These are phyloP conservation scores for Arrhopalites spinosus DNA, from an alignment of 2,888 invertebrate species.

Conservation along the genomic window DNA sequence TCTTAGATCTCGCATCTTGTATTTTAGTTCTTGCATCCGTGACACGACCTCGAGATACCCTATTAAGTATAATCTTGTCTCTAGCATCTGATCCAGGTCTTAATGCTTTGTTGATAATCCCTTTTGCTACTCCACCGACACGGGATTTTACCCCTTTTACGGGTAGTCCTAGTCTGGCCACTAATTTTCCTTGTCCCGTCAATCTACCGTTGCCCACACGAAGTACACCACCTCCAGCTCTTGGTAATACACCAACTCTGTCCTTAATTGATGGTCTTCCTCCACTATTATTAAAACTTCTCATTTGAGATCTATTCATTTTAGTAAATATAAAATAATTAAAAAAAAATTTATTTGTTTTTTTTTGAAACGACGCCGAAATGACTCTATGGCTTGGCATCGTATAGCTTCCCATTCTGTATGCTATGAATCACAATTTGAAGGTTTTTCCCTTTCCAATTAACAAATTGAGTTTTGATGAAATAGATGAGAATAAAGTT, in stretches of 20 bases:
- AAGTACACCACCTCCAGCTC: neutral
- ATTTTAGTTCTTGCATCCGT: neutral
- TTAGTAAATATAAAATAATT: neutral
- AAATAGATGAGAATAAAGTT: no score
- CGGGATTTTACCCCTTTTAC: conserved; percentile 26
- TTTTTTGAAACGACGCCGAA: no score
- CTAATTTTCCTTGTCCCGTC: conserved; percentile 15
- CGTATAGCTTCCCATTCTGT: no score
- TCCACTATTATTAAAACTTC: neutral
- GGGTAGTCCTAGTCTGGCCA: conserved; percentile 33
- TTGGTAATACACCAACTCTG: conserved; percentile 21
- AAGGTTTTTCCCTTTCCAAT: no score
- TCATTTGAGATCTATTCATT: conserved; percentile 31
- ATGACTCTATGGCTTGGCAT: no score
- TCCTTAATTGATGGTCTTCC: conserved; percentile 29
- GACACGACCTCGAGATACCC: conserved; percentile 52
- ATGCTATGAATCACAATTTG: no score
- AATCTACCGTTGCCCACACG: neutral
- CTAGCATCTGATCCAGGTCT: conserved; percentile 48
- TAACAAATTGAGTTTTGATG: no score
- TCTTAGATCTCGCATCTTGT: conserved; percentile 44
- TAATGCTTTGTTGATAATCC: neutral
- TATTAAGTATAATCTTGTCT: conserved; percentile 54
- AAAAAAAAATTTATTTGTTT: no score
- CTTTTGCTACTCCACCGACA: conserved; percentile 9